Base-by-base conservation (phyloP, 2,888 invertebrate species). In the Drosophila setosimentum region DNA sequence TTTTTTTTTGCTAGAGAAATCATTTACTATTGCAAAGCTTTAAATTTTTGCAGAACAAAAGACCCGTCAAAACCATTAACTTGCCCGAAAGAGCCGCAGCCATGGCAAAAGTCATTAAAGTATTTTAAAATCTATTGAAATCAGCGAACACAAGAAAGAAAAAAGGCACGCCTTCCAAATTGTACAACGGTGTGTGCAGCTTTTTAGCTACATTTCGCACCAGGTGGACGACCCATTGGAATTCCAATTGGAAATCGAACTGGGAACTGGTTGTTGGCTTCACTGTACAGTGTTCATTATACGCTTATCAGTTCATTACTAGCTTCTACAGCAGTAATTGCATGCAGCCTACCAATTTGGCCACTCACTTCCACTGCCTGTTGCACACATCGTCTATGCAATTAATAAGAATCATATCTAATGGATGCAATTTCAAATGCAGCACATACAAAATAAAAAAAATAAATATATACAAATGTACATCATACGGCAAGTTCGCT, bases 261-360 rank as follows among this genome's bases (percentile, higher is more conserved):
- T 42, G 37, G 37, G n/a, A 57, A 57, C 57, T 42, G 42, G 40
- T 57, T 35, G 27, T 32, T 42, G 57, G 42, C 57, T 32, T n/a
- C 30, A 18, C 40, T 54, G 49, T 32, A 66, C 68, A 40, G 55
- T 64, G 79, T 90, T 87, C 85, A 87, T 88, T 88, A 85, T 73
- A 79, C 86, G 78, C 90, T 90, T 87, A 87, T 87, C 90, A 90
- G 89, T 86, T 83, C 86, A 86, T 87, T 87, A 66, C 80, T 60
- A 68, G 74, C 78, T 83, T 67, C 66, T 69, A 64, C 55, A 54
- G 50, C 24, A 59, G 55, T 65, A 75, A 82, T 82, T 78, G 50
- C 65, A 64, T 45, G 42, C 48, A 48, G 27, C n/a, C 29, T 16
- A 42, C 50, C 61, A 68, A 54, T 70, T 62, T 50, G 30, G 69